Evolutionary conservation across 92 coral and sea anemone species (phyloP).

Genomic region (Porites rus): DNA sequence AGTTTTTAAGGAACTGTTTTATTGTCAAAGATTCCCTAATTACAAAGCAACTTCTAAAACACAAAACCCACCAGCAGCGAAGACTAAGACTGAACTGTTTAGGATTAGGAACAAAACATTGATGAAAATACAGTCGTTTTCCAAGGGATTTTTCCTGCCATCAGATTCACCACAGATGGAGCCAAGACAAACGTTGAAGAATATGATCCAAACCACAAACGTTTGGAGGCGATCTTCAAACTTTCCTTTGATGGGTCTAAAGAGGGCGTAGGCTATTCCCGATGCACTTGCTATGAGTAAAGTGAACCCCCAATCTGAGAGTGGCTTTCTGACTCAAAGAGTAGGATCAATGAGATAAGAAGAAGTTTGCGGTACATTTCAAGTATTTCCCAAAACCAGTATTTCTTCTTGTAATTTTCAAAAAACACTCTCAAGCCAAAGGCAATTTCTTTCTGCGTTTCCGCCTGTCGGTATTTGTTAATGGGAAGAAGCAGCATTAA

Average conservation of each 20-base stretch:
- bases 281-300: constrained; percentile 1
- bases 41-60: too few species aligned
- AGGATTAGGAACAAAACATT: constrained; percentile 4
- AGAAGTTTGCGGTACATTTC: constrained; percentile 7
- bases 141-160: neutral
- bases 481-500: constrained; percentile 2
- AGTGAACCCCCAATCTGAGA: neutral
- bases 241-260: constrained; percentile 11
- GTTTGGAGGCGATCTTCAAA: constrained; percentile 20
- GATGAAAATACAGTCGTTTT: neutral
- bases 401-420: constrained; percentile 4
- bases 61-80: neutral
- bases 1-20: too few species aligned
- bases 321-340: neutral
- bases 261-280: constrained; percentile 4
- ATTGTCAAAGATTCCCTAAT: too few species aligned
- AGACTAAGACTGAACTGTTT: constrained; percentile 6
- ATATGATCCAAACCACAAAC: constrained; percentile 10
- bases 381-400: constrained; percentile 10
- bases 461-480: neutral
- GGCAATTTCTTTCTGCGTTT: neutral
- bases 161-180: neutral
- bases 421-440: constrained; percentile 14
- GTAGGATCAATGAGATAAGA: neutral
- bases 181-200: constrained; percentile 18